phyloP scores from a whole-genome alignment of 2,113 vertebrate species.

The Rhombomys opimus region DNA sequence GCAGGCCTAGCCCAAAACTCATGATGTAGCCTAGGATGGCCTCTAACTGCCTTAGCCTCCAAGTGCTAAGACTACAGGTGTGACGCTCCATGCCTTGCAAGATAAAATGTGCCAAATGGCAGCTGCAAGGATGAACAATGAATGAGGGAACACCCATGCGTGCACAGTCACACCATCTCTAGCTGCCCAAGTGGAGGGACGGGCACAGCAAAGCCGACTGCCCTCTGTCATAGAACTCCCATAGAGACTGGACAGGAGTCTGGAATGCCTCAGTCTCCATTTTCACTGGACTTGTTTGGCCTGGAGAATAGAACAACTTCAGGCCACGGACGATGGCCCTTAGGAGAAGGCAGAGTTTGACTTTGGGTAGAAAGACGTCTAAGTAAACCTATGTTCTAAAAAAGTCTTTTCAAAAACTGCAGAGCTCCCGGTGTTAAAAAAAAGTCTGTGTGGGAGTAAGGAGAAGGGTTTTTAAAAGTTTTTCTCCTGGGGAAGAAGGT shows the following conservation, averaged over 20 bases:
- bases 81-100: not conserved
- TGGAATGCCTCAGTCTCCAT: not conserved
- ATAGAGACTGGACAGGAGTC: not conserved
- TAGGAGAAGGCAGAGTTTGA: not conserved
- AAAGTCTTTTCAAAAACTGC: not conserved
- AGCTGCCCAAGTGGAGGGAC: not conserved
- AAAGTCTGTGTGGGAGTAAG: not conserved
- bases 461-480: not conserved
- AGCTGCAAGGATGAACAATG: not conserved
- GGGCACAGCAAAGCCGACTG: not conserved
- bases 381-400: not conserved
- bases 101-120: not conserved
- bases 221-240: not conserved
- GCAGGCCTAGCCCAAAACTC: not conserved
- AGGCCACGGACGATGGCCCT: not conserved
- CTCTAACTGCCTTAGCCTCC: not conserved
- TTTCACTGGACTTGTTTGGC: not conserved
- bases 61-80: not conserved
- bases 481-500: not conserved
- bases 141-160: not conserved
- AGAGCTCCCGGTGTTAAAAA: not conserved
- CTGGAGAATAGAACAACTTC: not conserved
- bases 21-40: not conserved
- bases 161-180: rapidly evolving
- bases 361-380: not conserved